Base-by-base conservation (phyloP, 2,888 invertebrate species). In the Leucoma salicis region DNA sequence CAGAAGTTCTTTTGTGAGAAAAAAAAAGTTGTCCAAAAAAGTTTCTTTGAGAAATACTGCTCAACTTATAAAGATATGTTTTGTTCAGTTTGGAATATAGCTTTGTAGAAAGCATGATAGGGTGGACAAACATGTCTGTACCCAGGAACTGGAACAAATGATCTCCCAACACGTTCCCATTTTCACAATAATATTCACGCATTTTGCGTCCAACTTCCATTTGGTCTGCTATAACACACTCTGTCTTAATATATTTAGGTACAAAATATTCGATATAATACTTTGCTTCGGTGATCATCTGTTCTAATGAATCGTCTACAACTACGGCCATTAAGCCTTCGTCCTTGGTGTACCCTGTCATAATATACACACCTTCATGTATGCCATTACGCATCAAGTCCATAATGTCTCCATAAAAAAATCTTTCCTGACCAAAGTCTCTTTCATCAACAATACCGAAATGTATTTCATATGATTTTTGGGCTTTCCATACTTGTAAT, bases 321-420 rank as follows among this genome's bases (percentile, higher is more conserved):
- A 42, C 35, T 0, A 74, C 14, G 3, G 58, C 48, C 28, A 78
- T 41, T 0, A 76, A 16, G 0, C 95, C 95, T 80, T 96, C 96
- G 34, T 94, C 92, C 13, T 91, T 90, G 3, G 92, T 95, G 8
- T 93, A 78, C 2, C 96, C 96, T 14, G 92, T 86, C 72, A 96
- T 92, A 69, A 94, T 91, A 0, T 95, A 94, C 1, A 93, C 82
- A 2, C 62, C 73, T 48, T 75, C 62, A 29, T 91, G 79, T 6
- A 82, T 78, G 6, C 91, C 92, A 4, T 82, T 74, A 56, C 79
- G 77, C 11, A 88, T 51, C 11, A 76, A 67, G 7, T 91, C 81
- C 7, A 43, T 39, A 2, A 57, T 35, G 35, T 77, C 66, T 13
- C 74, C 78, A 28, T 52, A 57, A 42, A 79, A 79, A 40, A 75